Evolutionary conservation across 1,140 invertebrate genomes (phyloP).

Genomic region (Pogonomyrmex barbatus): DNA sequence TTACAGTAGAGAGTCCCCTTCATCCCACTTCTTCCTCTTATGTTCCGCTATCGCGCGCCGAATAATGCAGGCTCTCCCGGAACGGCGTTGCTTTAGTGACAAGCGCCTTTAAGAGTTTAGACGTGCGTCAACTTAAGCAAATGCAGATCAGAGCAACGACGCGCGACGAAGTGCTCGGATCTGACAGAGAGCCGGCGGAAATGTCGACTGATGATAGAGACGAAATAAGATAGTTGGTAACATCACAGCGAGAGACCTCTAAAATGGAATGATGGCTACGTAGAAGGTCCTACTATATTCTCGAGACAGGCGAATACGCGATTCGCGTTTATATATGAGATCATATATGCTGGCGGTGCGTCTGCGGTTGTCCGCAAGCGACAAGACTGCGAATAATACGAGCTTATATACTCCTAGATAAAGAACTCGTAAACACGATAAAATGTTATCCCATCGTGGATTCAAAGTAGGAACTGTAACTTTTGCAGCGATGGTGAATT

Average conservation of each 20-base stretch:
- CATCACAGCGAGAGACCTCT: conserved; percentile 20
- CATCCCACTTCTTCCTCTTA: conserved; percentile 8
- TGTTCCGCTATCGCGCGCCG: conserved; percentile 53
- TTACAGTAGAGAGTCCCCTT: conserved; percentile 21
- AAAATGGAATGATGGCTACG: conserved; percentile 63
- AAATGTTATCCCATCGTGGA: conserved; percentile 9
- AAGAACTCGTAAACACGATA: conserved; percentile 22
- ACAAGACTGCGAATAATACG: neutral
- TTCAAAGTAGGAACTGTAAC: neutral
- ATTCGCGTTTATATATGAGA: neutral
- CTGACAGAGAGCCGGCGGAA: conserved; percentile 33
- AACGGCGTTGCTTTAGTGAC: conserved; percentile 9
- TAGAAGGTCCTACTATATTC: neutral
- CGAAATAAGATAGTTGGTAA: conserved; percentile 8
- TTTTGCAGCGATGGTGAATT: neutral
- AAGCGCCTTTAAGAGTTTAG: conserved; percentile 48
- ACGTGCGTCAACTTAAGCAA: conserved; percentile 67
- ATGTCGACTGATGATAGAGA: conserved; percentile 35
- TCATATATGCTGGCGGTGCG: neutral
- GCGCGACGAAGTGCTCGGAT: conserved; percentile 64
- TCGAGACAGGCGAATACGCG: conserved; percentile 31
- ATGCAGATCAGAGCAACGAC: conserved; percentile 67
- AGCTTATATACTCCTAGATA: neutral
- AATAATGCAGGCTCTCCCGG: conserved; percentile 26
- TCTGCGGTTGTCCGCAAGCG: conserved; percentile 16